phyloP scores from a whole-genome alignment of 2,888 invertebrate species.

The Gerris lacustris region DNA sequence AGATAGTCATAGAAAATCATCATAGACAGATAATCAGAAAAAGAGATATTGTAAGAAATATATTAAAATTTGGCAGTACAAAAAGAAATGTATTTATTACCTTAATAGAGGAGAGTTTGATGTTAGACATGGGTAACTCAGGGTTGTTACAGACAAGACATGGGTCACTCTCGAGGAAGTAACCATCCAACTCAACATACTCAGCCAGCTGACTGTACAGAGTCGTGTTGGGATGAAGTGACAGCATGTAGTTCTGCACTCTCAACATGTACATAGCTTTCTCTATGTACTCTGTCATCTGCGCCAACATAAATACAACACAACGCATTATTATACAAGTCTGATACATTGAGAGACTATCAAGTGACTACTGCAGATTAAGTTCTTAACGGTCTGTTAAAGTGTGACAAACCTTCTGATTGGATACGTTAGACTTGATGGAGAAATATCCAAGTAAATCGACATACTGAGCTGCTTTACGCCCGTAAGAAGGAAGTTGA shows the following conservation, averaged over 20 bases:
- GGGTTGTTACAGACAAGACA: slow-evolving; percentile 97
- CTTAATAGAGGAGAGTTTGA: slow-evolving; percentile 86
- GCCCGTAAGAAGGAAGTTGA: slow-evolving; percentile 74
- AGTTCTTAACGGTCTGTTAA: not conserved
- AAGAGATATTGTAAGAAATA: no score
- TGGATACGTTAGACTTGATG: slow-evolving; percentile 53
- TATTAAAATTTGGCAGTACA: no score
- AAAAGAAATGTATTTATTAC: slow-evolving; percentile 36
- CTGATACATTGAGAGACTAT: not conserved
- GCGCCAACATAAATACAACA: slow-evolving; percentile 23
- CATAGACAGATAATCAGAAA: no score
- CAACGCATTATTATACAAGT: slow-evolving; percentile 9
- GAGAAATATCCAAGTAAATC: slow-evolving; percentile 92
- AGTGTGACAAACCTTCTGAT: slow-evolving; percentile 41
- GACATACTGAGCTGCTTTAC: slow-evolving; percentile 91
- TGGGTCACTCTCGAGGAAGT: slow-evolving; percentile 91
- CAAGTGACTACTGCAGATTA: not conserved
- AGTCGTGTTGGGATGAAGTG: slow-evolving; percentile 87
- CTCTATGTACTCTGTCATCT: slow-evolving; percentile 64
- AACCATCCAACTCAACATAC: slow-evolving; percentile 91
- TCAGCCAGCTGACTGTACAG: slow-evolving; percentile 83
- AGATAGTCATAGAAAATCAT: no score
- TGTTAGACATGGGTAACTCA: slow-evolving; percentile 79
- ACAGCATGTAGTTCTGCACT: slow-evolving; percentile 76
- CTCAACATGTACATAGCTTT: slow-evolving; percentile 74